phyloP scores from a whole-genome alignment of 2,797 vertebrate genomes.

The Xenopus petersii region DNA sequence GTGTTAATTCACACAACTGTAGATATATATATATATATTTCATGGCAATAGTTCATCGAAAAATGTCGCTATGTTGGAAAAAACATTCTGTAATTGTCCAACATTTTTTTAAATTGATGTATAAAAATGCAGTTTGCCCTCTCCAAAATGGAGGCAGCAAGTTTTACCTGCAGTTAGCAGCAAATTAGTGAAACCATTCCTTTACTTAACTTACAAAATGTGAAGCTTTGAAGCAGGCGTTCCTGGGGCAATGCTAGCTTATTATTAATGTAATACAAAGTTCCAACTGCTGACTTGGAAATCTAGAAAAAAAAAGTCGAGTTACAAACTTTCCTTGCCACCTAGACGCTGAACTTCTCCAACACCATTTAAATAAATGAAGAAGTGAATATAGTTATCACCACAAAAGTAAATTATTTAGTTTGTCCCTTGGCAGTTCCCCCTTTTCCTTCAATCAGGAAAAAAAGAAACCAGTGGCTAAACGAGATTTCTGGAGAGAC shows the following conservation, averaged over 20 bases:
- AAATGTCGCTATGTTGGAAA: too few relatives aligned
- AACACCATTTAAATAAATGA: slow-evolving; percentile 7
- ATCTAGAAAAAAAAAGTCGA: slow-evolving; percentile 17
- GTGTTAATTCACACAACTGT: too few relatives aligned
- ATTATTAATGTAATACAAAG: slow-evolving; percentile 37
- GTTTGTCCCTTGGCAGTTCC: too few relatives aligned
- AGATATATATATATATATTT: too few relatives aligned
- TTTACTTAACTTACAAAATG: slow-evolving; percentile 36
- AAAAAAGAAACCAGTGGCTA: too few relatives aligned
- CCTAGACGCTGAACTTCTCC: background rate
- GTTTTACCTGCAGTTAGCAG: slow-evolving; percentile 33
- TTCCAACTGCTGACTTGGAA: slow-evolving; percentile 26
- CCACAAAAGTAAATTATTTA: too few relatives aligned
- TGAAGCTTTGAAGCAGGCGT: slow-evolving; percentile 41
- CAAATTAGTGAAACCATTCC: slow-evolving; percentile 38
- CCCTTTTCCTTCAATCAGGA: too few relatives aligned
- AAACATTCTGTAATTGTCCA: too few relatives aligned
- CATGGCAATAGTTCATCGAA: too few relatives aligned
- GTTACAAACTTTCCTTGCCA: slow-evolving; percentile 17
- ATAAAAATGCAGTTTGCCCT: too few relatives aligned
- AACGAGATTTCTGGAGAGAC: too few relatives aligned
- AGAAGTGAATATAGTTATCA: background rate
- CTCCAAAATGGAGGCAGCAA: background rate
- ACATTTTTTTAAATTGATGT: too few relatives aligned
- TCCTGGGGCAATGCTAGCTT: slow-evolving; percentile 35